Evolutionary conservation across 1,140 invertebrate genomes (phyloP).

Genomic region (Arctopsyche grandis): DNA sequence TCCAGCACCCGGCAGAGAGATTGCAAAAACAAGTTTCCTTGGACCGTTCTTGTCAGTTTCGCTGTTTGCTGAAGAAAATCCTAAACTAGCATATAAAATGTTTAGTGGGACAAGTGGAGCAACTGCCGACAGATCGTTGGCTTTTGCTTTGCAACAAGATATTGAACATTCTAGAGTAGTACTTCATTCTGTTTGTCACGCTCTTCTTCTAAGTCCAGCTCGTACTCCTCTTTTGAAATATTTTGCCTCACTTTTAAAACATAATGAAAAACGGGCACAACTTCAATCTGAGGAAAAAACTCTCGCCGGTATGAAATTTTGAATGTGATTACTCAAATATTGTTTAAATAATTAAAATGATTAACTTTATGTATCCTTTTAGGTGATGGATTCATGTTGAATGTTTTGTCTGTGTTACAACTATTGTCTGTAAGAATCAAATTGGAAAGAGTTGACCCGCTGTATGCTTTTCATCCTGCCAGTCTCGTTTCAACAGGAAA

Average conservation of each 20-base stretch:
- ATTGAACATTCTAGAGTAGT: conserved; percentile 77
- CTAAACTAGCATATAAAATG: conserved; percentile 74
- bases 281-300: conserved; percentile 87
- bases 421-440: conserved; percentile 87
- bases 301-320: conserved; percentile 74
- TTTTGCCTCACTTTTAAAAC: conserved; percentile 77
- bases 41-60: conserved; percentile 92
- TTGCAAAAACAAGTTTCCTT: conserved; percentile 83
- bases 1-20: conserved; percentile 80
- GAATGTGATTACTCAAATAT: too few species aligned
- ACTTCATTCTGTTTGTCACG: conserved; percentile 85
- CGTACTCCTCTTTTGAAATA: conserved; percentile 82
- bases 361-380: conserved; percentile 17
- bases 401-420: conserved; percentile 90
- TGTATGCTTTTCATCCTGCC: conserved; percentile 88
- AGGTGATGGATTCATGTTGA: conserved; percentile 94
- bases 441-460: conserved; percentile 83
- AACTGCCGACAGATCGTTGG: conserved; percentile 69
- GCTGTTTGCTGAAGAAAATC: conserved; percentile 92
- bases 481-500: conserved; percentile 81
- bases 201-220: conserved; percentile 82
- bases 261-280: conserved; percentile 90
- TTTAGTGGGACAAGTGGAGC: conserved; percentile 56
- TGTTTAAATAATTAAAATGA: too few species aligned
- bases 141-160: conserved; percentile 74